Base-by-base conservation (phyloP, 2,888 invertebrate species). In the Aphodius granarius region DNA sequence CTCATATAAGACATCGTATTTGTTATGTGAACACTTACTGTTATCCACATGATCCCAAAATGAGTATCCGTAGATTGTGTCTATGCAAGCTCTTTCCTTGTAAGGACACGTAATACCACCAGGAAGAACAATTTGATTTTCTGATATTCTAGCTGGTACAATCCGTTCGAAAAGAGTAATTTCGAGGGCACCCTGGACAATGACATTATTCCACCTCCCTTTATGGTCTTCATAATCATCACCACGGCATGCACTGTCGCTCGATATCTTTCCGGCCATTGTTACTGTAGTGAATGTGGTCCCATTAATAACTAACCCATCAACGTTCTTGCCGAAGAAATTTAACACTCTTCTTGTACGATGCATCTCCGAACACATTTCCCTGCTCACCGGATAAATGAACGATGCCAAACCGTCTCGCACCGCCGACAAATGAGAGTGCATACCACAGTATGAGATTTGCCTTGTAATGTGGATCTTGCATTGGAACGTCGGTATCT, bases 51-150 rank as follows among this genome's bases (percentile, higher is more conserved):
- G 17, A 17, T 72, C 65, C 72, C 66, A 75, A 22, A 21, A 72
- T 2, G 72, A 63, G 16, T 75, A 63, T 6, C 72, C 75, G n/a
- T 63, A 62, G 15, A 75, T 43, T 15, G 75, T 64, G 19, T 75
- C 75, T 6, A 71, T 62, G 13, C 75, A 75, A 6, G 71, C 18
- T 16, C 43, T 72, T 22, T 75, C 75, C 9, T 18, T 64, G n/a
- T 66, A 72, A 3, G 72, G 65, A n/a, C 75, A 75, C 16, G 73
- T 22, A 15, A 73, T 13, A 15, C 73, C 65, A 62, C 75, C 75
- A 3, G 70, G 65, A 15, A 75, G 66, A 4, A 65, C 43, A 6
- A 75, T 75, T 65, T 72, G 17, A 17, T 75, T 72, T 17, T 73
- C 66, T 17, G n/a, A 16, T 13, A 73, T 64, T 9, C 65, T 73